Evolutionary conservation across 1,140 invertebrate species (phyloP).

Genomic region (Leptinotarsa undecemlineata): DNA sequence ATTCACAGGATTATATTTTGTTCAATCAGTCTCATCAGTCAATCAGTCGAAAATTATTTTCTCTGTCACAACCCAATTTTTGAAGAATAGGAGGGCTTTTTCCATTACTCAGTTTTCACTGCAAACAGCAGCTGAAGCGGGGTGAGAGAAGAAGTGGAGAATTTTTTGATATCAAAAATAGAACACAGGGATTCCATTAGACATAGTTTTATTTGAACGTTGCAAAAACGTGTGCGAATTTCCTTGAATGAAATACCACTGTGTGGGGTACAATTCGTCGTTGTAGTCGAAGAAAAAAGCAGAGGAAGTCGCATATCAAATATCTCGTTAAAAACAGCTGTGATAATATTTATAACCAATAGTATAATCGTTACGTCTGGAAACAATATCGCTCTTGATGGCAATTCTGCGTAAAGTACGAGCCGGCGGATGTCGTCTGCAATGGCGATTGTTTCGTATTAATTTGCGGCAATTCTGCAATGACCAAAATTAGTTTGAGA

Average conservation of each 20-base stretch:
- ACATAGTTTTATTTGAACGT: neutral
- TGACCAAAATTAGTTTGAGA: slow-evolving; percentile 21
- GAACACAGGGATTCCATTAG: neutral
- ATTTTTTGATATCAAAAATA: neutral
- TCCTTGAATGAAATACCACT: slow-evolving; percentile 14
- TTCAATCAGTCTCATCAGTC: no score
- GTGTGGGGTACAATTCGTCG: slow-evolving; percentile 22
- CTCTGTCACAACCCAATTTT: no score
- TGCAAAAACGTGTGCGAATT: slow-evolving; percentile 15
- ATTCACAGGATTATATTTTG: no score
- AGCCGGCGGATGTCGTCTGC: slow-evolving; percentile 18
- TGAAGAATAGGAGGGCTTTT: no score
- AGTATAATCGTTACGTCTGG: slow-evolving; percentile 21
- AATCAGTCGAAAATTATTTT: no score
- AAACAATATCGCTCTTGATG: slow-evolving; percentile 11
- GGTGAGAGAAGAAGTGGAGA: no score
- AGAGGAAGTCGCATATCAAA: slow-evolving; percentile 26
- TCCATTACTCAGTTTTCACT: no score
- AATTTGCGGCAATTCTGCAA: slow-evolving; percentile 34
- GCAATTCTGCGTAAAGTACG: slow-evolving; percentile 10
- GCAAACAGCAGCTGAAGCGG: no score
- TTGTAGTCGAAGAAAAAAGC: slow-evolving; percentile 11
- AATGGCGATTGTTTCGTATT: slow-evolving; percentile 19
- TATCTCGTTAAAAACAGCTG: slow-evolving; percentile 24
- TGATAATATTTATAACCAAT: slow-evolving; percentile 28